phyloP scores from a whole-genome alignment of 2,113 vertebrate species.

The Lophius piscatorius region DNA sequence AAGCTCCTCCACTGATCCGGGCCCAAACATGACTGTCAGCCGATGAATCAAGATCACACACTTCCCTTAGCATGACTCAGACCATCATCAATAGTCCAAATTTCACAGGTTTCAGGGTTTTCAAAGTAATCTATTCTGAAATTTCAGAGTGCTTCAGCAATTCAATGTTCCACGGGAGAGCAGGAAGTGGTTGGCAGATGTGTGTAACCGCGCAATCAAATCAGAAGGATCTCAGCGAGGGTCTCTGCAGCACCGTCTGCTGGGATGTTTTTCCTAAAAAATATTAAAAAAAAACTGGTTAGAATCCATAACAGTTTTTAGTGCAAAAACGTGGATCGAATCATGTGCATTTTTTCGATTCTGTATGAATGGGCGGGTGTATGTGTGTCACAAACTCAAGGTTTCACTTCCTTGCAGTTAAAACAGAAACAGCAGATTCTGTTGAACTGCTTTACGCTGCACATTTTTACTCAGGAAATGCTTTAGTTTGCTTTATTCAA shows the following conservation, averaged over 20 bases:
- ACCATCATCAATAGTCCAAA: neutral
- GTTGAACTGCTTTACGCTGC: neutral
- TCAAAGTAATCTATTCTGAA: conserved; percentile 25
- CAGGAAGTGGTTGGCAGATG: conserved; percentile 21
- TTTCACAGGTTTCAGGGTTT: conserved; percentile 1
- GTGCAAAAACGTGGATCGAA: no score
- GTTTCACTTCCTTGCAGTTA: conserved; percentile 66
- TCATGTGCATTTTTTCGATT: neutral
- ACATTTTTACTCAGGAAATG: neutral
- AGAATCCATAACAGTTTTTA: no score
- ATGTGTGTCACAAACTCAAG: conserved; percentile 9
- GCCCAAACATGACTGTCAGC: conserved; percentile 51
- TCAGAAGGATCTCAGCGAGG: neutral
- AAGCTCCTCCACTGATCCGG: conserved; percentile 14
- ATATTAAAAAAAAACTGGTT: neutral
- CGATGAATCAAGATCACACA: conserved; percentile 6
- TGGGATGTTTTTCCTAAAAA: conserved; percentile 31
- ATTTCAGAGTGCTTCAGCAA: conserved; percentile 1
- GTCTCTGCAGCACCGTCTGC: neutral
- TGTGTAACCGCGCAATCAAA: conserved; percentile 7
- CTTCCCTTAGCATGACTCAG: conserved; percentile 14
- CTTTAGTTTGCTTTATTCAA: no score
- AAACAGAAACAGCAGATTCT: neutral
- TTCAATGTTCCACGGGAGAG: neutral
- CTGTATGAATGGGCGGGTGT: neutral